Evolutionary conservation across 2,888 invertebrate species (phyloP).

Genomic region (Mylabris sibirica): DNA sequence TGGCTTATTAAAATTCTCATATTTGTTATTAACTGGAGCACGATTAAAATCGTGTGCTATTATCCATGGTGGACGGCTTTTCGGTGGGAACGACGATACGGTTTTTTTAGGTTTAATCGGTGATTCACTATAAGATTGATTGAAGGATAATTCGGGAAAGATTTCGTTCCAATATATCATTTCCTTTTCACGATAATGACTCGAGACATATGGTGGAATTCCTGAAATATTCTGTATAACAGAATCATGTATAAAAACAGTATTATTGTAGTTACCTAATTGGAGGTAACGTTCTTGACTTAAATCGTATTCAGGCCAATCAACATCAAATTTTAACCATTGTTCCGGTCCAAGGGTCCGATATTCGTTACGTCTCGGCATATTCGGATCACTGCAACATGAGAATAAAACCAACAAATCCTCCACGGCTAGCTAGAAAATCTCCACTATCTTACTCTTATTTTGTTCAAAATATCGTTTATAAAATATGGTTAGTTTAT

Average conservation of each 20-base stretch:
- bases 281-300: slow-evolving; percentile 79
- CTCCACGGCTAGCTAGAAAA: no score
- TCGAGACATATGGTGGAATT: slow-evolving; percentile 76
- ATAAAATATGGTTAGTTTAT: no score
- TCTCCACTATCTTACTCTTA: no score
- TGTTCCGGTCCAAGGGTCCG: slow-evolving; percentile 70
- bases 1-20: slow-evolving; percentile 43
- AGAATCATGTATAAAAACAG: background rate
- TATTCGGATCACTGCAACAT: slow-evolving; percentile 75
- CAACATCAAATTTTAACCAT: slow-evolving; percentile 72
- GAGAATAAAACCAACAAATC: slow-evolving; percentile 18
- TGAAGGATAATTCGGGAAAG: slow-evolving; percentile 74
- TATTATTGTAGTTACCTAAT: slow-evolving; percentile 68
- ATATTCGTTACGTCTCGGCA: slow-evolving; percentile 72
- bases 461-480: no score
- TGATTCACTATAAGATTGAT: slow-evolving; percentile 51
- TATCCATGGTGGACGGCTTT: slow-evolving; percentile 45
- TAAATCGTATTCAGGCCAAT: slow-evolving; percentile 86
- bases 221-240: slow-evolving; percentile 63
- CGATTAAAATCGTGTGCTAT: slow-evolving; percentile 28
- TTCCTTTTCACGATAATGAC: slow-evolving; percentile 79
- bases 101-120: slow-evolving; percentile 17
- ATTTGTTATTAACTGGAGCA: slow-evolving; percentile 38
- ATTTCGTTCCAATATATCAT: slow-evolving; percentile 86
- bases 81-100: slow-evolving; percentile 38